phyloP scores from a whole-genome alignment of 2,113 vertebrate species.

The Arenaria interpres region DNA sequence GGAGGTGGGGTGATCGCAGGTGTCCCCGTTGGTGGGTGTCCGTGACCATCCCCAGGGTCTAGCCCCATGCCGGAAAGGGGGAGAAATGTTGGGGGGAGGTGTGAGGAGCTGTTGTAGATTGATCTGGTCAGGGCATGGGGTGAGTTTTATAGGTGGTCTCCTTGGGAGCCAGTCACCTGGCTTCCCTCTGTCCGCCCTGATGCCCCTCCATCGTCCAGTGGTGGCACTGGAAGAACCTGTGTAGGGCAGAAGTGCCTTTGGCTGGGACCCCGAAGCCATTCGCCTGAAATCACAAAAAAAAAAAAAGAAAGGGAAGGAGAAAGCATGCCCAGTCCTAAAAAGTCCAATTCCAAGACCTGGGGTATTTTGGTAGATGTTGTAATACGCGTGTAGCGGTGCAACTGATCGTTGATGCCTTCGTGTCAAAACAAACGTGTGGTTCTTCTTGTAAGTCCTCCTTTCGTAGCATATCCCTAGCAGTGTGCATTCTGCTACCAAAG shows the following conservation, averaged over 20 bases:
- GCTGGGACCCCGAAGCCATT: background rate
- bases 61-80: background rate
- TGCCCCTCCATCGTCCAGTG: too few species aligned
- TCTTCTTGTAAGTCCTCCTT: background rate
- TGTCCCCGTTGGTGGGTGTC: fast-evolving
- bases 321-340: background rate
- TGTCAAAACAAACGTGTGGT: background rate
- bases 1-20: background rate
- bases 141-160: background rate
- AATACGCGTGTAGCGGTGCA: fast-evolving
- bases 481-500: fast-evolving
- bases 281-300: background rate
- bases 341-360: too few species aligned
- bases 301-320: fast-evolving
- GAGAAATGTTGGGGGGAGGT: fast-evolving
- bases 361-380: fast-evolving
- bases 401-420: fast-evolving
- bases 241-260: background rate
- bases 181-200: too few species aligned
- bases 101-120: fast-evolving
- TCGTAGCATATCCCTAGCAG: fast-evolving
- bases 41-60: fast-evolving
- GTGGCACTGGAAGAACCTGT: background rate
- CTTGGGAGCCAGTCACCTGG: fast-evolving
- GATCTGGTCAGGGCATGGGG: fast-evolving